Evolutionary conservation across 64 coral and sea anemone genomes (phyloP).

Genomic region (Porites lutea): DNA sequence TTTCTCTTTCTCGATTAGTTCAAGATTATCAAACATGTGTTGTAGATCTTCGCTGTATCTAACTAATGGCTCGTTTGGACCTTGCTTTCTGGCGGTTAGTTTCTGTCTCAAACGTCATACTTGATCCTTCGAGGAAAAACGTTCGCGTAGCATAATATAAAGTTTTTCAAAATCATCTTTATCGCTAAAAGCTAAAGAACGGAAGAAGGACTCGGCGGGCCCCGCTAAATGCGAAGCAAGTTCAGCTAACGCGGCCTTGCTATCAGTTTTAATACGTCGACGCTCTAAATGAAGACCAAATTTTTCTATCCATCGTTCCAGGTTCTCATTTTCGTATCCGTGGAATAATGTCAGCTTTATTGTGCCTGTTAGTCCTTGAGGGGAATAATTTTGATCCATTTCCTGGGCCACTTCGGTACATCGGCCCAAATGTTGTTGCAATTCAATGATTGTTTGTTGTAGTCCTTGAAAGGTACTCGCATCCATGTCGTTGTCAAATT

Average conservation of each 20-base stretch:
- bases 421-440: no score
- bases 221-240: not conserved
- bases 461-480: no score
- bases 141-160: not conserved
- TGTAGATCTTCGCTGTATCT: not conserved
- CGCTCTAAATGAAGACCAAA: not conserved
- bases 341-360: no score
- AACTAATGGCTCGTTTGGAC: not conserved
- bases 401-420: no score
- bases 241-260: not conserved
- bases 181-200: not conserved
- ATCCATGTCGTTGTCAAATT: no score
- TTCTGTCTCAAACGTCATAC: not conserved
- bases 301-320: not conserved
- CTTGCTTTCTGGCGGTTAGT: not conserved
- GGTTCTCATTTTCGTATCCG: no score
- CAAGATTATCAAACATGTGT: not conserved
- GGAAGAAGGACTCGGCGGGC: not conserved
- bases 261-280: not conserved
- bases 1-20: not conserved
- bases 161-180: not conserved
- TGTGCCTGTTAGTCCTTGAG: no score
- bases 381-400: no score
- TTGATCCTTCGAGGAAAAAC: not conserved
- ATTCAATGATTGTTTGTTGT: no score